Base-by-base conservation (phyloP, 2,797 vertebrate species). In the Balearica regulorum region DNA sequence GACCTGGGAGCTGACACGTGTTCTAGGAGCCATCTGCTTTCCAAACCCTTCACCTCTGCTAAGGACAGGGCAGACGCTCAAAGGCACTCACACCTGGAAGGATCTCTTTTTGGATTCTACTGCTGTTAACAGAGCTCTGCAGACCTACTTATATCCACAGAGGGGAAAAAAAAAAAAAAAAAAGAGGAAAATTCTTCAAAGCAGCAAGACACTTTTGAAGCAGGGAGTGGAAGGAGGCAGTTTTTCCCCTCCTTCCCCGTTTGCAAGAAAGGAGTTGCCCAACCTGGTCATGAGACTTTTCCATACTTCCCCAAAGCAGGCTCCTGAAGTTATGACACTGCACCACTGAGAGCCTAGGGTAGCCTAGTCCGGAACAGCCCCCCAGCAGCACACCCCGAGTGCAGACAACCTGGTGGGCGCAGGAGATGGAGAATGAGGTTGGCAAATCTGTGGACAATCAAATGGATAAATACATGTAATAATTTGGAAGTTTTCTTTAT, bases 401-500 rank as follows among this genome's bases (percentile, higher is more conserved):
- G 18, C 55, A 21, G 14, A 6, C 80, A 19, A 25, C 7, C 62
- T 41, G 37, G 37, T 68, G 66, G 68, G 41, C 86, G 35, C 93
- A 4, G 94, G 92, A 94, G 87, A 98, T 98, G 97, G 97, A 98
- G 96, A 96, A 96, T 66, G 97, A 98, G 84, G 57, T 96, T 80
- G 95, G 96, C 93, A 97, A 98, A 95, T 96, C 97, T 76, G 96
- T 96, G 97, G 97, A 98, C 96, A 96, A 97, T 70, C 97, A 97
- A 90, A 97, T 97, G 97, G 97, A 98, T 93, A 98, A 97, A 96
- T 98, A 97, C 94, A 97, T 98, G 97, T 98, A 98, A 98, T 97
- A 73, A 93, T 78, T 22, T 79, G 72, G 92, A 94, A 83, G 76
- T 94, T 93, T 96, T 89, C 71, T 75, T 86, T 49, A 22, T 33